A percentile compares a stretch with the other conserved stretches of the same genome.
phyloP scores from a whole-genome alignment of 2,888 invertebrate species.

The Drosophila anomelani region DNA sequence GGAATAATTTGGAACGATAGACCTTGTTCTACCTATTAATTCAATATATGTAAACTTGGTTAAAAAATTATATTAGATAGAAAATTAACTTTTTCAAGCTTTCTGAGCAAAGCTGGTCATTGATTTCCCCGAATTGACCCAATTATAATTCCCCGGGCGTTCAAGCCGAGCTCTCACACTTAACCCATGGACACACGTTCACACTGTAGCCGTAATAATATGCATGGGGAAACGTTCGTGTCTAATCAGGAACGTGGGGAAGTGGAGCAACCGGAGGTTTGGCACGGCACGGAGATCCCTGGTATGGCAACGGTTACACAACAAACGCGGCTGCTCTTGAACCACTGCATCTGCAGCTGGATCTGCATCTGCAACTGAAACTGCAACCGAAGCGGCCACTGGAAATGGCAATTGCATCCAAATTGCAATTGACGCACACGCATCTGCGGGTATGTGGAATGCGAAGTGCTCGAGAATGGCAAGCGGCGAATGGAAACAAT shows the following conservation, averaged over 20 bases:
- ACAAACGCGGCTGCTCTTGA: constrained; percentile 44
- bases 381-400: constrained; percentile 16
- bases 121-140: constrained; percentile 19
- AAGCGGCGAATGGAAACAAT: constrained; percentile 32
- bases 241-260: constrained; percentile 40
- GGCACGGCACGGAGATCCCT: constrained; percentile 21
- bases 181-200: constrained; percentile 33
- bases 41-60: too few relatives aligned
- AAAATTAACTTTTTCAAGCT: constrained; percentile 4
- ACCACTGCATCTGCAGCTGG: constrained; percentile 57
- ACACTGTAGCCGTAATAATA: constrained; percentile 19
- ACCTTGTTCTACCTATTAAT: not conserved
- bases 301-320: constrained; percentile 17
- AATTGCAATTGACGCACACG: constrained; percentile 62
- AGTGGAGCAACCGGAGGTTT: constrained; percentile 15
- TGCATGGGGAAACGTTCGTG: constrained; percentile 29
- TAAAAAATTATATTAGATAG: not conserved
- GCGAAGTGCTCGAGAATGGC: constrained; percentile 44
- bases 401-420: constrained; percentile 40
- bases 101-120: not conserved
- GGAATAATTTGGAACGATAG: not conserved
- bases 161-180: constrained; percentile 7
- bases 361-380: constrained; percentile 36
- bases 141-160: constrained; percentile 24
- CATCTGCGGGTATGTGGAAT: constrained; percentile 47